Base-by-base conservation (phyloP, 2,797 vertebrate genomes). In the Columba guinea region DNA sequence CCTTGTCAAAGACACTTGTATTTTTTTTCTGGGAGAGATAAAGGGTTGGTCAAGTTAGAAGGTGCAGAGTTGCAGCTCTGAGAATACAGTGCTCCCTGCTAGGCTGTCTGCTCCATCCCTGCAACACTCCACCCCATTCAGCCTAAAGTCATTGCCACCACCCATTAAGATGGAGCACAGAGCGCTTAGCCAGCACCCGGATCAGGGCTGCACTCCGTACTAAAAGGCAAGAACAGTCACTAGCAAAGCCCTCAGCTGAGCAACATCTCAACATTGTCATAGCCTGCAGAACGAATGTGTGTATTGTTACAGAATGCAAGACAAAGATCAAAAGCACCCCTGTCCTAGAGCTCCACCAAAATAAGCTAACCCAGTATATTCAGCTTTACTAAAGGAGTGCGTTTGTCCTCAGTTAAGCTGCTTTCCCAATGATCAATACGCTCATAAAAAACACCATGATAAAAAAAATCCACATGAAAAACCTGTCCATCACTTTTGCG, bases 381-480 rank as follows among this genome's bases (percentile, higher is more conserved):
- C 48, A 46, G 21, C 46, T 83, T 70, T 85, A 92, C 49, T 78
- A 70, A 63, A 77, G 11, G 20, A 86, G 49, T 11, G 11, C 16
- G 49, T 17, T 91, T 6, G 10, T 41, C 85, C 51, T 75, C 64
- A 69, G 30, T 98, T 97, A 99, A 63, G 98, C 98, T 12, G 99
- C 99, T 97, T 99, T 99, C 84, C 99, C 99, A 82, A 99, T 98
- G 93, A 99, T 98, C 90, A 99, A 97, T 94, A 99, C 97, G 8
- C 99, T 99, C 99, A 99, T 99, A 73, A 99, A 99, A 95, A 99
- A 99, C 71, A 99, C 99, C 99, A 99, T 99, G 35, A 98, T 73
- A 90, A 99, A 99, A 96, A 99, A 99, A 95, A 99, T 97, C 99
- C 99, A 99, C 99, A 99, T 99, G 97, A 99, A 99, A 97, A 99